Conservation (phyloP, 2,113 vertebrate species). For the Lagenorhynchus albirostris region DNA sequence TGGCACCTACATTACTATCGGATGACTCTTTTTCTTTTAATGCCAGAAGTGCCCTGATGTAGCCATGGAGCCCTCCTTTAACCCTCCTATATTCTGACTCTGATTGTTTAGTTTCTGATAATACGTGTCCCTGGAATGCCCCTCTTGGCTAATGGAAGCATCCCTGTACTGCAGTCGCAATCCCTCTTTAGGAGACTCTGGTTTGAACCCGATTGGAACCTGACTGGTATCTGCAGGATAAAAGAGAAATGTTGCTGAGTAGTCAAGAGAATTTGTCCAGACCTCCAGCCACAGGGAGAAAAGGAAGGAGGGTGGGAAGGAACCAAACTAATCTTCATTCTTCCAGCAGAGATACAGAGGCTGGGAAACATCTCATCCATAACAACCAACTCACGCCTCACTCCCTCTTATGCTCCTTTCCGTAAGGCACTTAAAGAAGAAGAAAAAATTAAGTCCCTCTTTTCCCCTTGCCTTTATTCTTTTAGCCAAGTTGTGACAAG, state of each 20-base stretch:
- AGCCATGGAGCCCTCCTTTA: background rate
- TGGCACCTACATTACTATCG: background rate
- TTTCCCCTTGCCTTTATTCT: conserved; percentile 10
- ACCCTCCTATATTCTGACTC: background rate
- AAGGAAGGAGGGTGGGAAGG: background rate
- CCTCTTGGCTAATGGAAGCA: background rate
- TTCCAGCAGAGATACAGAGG: conserved; percentile 38
- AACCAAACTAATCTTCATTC: background rate
- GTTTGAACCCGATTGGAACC: conserved; percentile 4
- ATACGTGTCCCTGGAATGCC: background rate
- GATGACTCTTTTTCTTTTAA: background rate
- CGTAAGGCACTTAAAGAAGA: background rate
- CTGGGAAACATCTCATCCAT: background rate
- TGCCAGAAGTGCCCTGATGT: background rate
- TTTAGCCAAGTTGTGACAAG: conserved; percentile 42
- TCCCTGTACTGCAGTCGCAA: background rate
- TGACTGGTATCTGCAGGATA: conserved; percentile 11
- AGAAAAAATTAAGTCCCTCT: background rate
- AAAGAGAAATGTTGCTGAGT: conserved; percentile 50
- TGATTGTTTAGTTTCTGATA: background rate
- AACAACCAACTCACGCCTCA: background rate
- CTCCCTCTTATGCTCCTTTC: background rate
- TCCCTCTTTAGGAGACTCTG: background rate
- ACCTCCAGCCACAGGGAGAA: background rate
- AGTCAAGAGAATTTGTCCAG: conserved; percentile 51